Conservation (phyloP, 1,140 invertebrate genomes). For the Zaprionus kolodkinae region DNA sequence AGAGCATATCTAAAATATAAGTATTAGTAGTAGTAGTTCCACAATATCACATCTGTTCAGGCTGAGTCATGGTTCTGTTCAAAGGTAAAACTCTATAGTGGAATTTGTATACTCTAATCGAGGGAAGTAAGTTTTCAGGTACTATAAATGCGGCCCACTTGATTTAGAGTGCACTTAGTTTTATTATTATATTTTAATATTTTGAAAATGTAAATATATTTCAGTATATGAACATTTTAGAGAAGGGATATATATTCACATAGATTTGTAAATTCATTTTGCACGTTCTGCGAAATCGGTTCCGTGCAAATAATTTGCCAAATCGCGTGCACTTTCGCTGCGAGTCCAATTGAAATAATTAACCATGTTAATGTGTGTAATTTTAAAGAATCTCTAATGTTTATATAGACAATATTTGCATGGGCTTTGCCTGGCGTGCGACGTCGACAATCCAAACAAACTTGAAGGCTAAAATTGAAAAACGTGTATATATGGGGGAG, state of each 20-base stretch:
- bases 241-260: background rate
- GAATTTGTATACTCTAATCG: background rate
- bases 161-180: background rate
- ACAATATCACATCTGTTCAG: background rate
- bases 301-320: conserved; percentile 5
- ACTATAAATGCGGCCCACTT: background rate
- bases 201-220: background rate
- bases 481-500: background rate
- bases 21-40: background rate
- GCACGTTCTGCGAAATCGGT: conserved; percentile 2
- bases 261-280: background rate
- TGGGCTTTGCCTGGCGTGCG: background rate
- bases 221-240: background rate
- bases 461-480: background rate
- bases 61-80: background rate
- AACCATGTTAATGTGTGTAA: conserved; percentile 8
- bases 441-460: conserved; percentile 3
- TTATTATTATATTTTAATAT: background rate
- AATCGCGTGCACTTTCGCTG: conserved; percentile 27
- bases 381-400: conserved; percentile 48
- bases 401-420: conserved; percentile 37
- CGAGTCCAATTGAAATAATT: background rate
- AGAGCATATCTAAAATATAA: background rate
- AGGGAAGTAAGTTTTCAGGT: background rate
- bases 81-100: background rate